Evolutionary conservation across 2,888 invertebrate genomes (phyloP).

Genomic region (Cephus rjabovi): DNA sequence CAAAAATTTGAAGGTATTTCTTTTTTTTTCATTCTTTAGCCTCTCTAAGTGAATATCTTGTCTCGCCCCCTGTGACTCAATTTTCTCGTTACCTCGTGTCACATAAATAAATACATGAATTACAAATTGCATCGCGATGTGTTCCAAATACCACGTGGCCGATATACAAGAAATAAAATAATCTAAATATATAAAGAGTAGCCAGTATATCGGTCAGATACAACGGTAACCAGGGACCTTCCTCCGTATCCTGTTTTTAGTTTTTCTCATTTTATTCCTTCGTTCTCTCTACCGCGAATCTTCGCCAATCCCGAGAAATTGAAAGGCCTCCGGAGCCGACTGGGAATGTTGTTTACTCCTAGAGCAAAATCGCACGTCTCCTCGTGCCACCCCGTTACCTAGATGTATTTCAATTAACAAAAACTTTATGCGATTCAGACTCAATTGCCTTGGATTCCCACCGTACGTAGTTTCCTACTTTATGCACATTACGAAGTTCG

Average conservation of each 20-base stretch:
- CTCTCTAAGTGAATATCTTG: not conserved
- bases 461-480: not conserved
- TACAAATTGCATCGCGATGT: constrained; percentile 7
- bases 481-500: not conserved
- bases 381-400: not conserved
- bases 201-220: not conserved
- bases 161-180: constrained; percentile 5
- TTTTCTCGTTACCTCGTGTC: not conserved
- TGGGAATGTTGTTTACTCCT: too few species aligned
- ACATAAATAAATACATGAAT: constrained; percentile 3
- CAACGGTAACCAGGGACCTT: not conserved
- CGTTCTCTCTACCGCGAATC: not conserved
- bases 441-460: not conserved
- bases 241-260: not conserved
- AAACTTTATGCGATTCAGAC: not conserved
- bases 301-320: not conserved
- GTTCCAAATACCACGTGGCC: constrained; percentile 12
- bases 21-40: not conserved
- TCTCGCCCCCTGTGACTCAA: not conserved
- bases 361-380: too few species aligned
- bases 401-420: not conserved
- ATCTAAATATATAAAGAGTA: constrained; percentile 4
- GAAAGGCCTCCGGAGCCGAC: not conserved
- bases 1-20: not conserved
- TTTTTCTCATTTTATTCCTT: not conserved